These are phyloP conservation scores for Apodemus sylvaticus DNA, from an alignment of 2,113 vertebrate species.

Conservation along the genomic window DNA sequence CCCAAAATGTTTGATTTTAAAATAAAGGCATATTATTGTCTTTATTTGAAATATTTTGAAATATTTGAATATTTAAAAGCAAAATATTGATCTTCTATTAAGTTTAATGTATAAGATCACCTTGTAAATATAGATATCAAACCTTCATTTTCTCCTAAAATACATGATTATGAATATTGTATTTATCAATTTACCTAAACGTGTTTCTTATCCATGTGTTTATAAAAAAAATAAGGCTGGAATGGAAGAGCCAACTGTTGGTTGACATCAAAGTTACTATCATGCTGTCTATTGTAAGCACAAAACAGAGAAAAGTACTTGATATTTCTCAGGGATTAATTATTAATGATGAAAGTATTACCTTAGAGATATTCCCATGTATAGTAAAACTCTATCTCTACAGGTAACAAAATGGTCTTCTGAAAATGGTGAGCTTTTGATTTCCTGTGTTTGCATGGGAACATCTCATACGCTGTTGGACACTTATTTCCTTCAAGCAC, in stretches of 20 bases:
- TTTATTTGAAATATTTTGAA: background rate
- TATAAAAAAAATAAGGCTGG: background rate
- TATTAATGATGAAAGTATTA: constrained; percentile 74
- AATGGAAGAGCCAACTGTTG: constrained; percentile 26
- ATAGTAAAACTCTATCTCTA: constrained; percentile 73
- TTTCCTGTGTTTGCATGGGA: constrained; percentile 73
- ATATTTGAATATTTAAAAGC: background rate
- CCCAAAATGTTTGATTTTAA: constrained; percentile 17
- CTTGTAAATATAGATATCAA: constrained; percentile 69
- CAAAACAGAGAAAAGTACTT: constrained; percentile 18
- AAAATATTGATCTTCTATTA: constrained; percentile 12
- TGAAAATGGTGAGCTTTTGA: constrained; percentile 76
- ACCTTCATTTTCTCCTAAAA: constrained; percentile 79
- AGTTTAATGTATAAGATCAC: constrained; percentile 75
- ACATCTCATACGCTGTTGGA: constrained; percentile 45
- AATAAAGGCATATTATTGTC: background rate
- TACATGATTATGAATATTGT: constrained; percentile 80
- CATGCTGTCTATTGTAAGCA: constrained; percentile 44
- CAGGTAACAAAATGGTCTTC: constrained; percentile 57
- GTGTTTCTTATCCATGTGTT: constrained; percentile 16
- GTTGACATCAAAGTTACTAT: background rate
- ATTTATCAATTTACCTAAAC: constrained; percentile 75
- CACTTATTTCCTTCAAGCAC: constrained; percentile 67
- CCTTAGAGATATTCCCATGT: constrained; percentile 55
- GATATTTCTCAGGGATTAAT: constrained; percentile 44